Base-by-base conservation (phyloP, 2,113 vertebrate species). In the Callithrix jacchus region DNA sequence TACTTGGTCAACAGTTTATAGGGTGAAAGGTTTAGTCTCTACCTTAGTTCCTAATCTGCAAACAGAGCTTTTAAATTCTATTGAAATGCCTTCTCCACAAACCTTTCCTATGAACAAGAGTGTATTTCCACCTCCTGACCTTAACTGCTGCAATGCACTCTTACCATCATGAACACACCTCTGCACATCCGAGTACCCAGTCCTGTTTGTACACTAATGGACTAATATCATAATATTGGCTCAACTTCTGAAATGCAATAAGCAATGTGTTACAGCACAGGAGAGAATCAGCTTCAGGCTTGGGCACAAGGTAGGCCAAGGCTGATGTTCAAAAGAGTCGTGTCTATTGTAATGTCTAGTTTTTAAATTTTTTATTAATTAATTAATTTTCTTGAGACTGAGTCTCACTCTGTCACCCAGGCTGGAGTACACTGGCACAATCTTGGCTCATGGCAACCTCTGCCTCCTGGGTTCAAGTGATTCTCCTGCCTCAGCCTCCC, bases 101-200 rank as follows among this genome's bases (percentile, higher is more conserved):
- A 45, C 8, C 2, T 40, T 13, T 35, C 52, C 40, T 68, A 2
- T 66, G 40, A 77, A 71, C 30, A n/a, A 93, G 17, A 9, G 30
- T 42, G 86, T 74, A 52, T 35, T 92, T 17, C 52, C 16, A 37
- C 14, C 45, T 6, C 30, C 54, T 47, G 47, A 18, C 71, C 42
- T 64, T 84, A 42, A 32, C 25, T 9, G 18, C 8, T 47, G 30
- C 1, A 1, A 16, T 10, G 32, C 30, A 32, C 49, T 35, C 18
- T 77, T 49, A 42, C 37, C 40, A 1, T 18, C 49, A 52, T 9
- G 12, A 81, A 45, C n/a, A 54, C 8, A 27, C 2, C 27, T 11
- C 2, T 49, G 54, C 21, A 13, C 8, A 40, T 1, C 0, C 0
- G 17, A 58, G 37, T 3, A 14, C 40, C 8, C 0, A 1, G 30